These are phyloP conservation scores for Odontesthes bonariensis DNA, from an alignment of 2,113 vertebrate genomes.

Conservation along the genomic window DNA sequence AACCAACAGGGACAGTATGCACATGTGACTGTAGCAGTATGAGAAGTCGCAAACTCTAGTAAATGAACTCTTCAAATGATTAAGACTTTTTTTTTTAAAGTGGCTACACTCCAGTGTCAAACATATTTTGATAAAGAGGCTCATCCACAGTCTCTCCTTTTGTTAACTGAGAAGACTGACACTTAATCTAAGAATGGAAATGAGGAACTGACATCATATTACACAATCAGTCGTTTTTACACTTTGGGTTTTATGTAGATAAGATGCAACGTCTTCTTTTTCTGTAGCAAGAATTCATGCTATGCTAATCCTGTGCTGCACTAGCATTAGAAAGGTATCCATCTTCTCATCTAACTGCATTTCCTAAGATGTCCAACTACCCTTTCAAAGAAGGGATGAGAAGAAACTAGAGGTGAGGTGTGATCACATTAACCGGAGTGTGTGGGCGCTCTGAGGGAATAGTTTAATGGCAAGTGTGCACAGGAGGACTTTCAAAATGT, in stretches of 20 bases:
- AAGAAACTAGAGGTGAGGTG: conserved; percentile 20
- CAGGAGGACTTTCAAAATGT: conserved; percentile 43
- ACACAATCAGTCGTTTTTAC: not conserved
- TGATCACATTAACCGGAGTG: conserved; percentile 20
- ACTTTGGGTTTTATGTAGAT: conserved; percentile 4
- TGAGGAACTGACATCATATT: not conserved
- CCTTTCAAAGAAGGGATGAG: conserved; percentile 24
- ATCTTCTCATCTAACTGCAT: not conserved
- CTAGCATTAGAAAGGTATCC: not conserved
- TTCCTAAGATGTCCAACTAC: conserved; percentile 13
- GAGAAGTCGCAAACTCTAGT: not conserved
- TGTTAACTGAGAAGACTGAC: not conserved
- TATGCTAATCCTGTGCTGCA: not conserved
- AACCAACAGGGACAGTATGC: not conserved
- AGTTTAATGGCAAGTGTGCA: conserved; percentile 5
- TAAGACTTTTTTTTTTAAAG: too few relatives aligned
- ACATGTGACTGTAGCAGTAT: not conserved
- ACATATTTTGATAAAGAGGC: not conserved
- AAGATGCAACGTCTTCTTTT: not conserved
- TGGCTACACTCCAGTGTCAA: conserved; percentile 11
- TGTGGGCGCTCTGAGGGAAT: conserved; percentile 22
- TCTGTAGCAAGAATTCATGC: not conserved
- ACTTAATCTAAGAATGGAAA: not conserved
- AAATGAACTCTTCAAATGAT: not conserved
- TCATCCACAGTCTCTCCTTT: not conserved